These are phyloP conservation scores for Abrostola tripartita DNA, from an alignment of 2,888 invertebrate species.

Conservation along the genomic window DNA sequence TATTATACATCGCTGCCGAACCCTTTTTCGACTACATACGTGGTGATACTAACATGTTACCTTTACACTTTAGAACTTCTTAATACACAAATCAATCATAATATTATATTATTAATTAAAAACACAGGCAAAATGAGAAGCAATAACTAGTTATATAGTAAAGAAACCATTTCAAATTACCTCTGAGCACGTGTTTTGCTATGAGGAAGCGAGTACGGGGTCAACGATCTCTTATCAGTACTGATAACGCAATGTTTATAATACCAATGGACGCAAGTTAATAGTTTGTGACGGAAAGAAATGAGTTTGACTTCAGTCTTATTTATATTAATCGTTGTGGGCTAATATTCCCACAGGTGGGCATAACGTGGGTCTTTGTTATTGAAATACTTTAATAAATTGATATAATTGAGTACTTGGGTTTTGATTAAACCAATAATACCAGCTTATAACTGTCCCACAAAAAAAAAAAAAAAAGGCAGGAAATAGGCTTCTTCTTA, in stretches of 20 bases:
- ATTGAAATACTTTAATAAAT: too few relatives aligned
- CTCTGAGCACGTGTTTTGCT: slow-evolving; percentile 63
- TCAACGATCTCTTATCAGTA: slow-evolving; percentile 74
- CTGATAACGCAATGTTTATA: slow-evolving; percentile 76
- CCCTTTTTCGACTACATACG: too few relatives aligned
- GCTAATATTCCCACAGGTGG: not conserved
- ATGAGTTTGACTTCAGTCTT: not conserved
- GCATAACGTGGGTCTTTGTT: not conserved
- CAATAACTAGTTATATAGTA: slow-evolving; percentile 18
- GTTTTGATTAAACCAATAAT: too few relatives aligned
- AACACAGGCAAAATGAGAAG: not conserved
- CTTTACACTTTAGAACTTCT: too few relatives aligned
- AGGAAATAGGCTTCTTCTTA: too few relatives aligned
- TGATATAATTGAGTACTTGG: too few relatives aligned
- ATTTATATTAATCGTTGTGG: not conserved
- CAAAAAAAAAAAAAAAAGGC: too few relatives aligned
- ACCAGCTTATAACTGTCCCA: too few relatives aligned
- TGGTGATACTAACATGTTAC: too few relatives aligned
- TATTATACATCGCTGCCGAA: too few relatives aligned
- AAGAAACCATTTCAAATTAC: slow-evolving; percentile 47
- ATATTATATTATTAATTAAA: not conserved
- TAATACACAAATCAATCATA: too few relatives aligned
- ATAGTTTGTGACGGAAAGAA: slow-evolving; percentile 22
- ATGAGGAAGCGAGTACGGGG: slow-evolving; percentile 69
- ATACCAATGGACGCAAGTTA: slow-evolving; percentile 35